Percentiles rank a stretch among this genome's conserved stretches.
Evolutionary conservation across 1,140 invertebrate genomes (phyloP).

Genomic region (Ctenoplectra terminalis): DNA sequence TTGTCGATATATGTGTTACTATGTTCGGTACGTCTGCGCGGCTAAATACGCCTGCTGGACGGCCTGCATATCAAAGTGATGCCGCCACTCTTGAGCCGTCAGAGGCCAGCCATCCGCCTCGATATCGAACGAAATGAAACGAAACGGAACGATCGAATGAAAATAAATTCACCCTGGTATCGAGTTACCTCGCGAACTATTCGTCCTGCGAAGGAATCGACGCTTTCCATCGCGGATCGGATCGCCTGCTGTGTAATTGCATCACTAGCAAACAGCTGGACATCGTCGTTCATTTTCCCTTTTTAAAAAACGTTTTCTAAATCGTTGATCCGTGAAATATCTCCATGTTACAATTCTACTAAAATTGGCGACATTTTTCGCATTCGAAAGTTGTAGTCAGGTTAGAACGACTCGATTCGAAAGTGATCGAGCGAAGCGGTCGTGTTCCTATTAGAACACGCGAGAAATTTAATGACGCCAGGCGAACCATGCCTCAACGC

Average conservation of each 20-base stretch:
- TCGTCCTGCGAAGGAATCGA: neutral
- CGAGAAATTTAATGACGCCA: slow-evolving; percentile 35
- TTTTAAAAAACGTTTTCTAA: no score
- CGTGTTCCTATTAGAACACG: slow-evolving; percentile 3
- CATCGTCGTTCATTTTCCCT: no score
- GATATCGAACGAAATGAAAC: neutral
- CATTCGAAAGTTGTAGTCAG: accelerated
- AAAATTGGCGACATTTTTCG: no score
- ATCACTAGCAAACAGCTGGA: neutral
- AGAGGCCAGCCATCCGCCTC: neutral
- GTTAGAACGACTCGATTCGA: neutral
- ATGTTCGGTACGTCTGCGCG: slow-evolving; percentile 24
- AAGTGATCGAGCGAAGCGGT: neutral
- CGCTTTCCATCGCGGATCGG: neutral
- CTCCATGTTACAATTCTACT: neutral
- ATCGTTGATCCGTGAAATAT: no score
- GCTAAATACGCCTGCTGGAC: slow-evolving; percentile 51
- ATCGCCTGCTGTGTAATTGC: neutral
- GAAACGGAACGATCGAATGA: neutral
- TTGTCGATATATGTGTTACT: slow-evolving; percentile 59
- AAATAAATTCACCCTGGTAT: slow-evolving; percentile 4
- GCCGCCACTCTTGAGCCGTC: neutral
- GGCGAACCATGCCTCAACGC: neutral
- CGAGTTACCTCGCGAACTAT: no score
- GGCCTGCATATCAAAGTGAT: slow-evolving; percentile 33